A percentile compares a stretch with the other conserved stretches of the same genome.
phyloP scores from a whole-genome alignment of 2,113 vertebrate species.

The Melanocharis versteri region DNA sequence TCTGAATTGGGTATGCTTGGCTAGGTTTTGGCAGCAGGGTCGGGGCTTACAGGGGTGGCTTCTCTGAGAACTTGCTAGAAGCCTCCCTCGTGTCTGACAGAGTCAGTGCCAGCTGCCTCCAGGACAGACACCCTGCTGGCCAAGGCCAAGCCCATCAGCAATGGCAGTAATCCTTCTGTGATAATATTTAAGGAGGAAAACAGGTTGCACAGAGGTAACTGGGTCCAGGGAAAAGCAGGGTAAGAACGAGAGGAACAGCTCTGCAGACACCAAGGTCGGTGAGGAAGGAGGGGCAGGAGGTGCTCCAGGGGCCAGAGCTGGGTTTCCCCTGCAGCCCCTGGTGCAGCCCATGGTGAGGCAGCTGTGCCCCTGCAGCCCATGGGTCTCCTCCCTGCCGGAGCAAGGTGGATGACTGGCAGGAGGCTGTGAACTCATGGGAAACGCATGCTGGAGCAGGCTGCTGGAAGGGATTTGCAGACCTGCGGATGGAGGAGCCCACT shows the following conservation, averaged over 20 bases:
- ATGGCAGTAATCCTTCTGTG: not conserved
- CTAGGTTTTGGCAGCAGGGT: not conserved
- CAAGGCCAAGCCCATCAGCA: not conserved
- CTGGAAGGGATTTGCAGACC: not conserved
- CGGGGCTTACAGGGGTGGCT: not conserved
- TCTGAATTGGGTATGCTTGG: not conserved
- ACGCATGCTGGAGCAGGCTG: accelerated
- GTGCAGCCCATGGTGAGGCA: not conserved
- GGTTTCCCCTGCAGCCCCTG: not conserved
- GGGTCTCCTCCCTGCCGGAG: accelerated
- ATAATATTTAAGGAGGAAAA: not conserved
- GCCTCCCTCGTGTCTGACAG: no score
- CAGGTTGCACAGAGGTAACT: not conserved
- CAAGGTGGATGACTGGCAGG: not conserved
- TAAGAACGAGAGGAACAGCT: not conserved
- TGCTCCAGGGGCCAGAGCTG: not conserved
- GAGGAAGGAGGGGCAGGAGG: not conserved
- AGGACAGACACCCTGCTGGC: accelerated
- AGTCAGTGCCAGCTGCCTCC: not conserved
- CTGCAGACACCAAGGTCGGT: not conserved
- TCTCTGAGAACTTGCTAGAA: not conserved
- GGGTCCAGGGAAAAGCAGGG: accelerated
- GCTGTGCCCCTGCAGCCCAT: not conserved
- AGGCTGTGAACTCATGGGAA: not conserved
- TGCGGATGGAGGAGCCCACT: not conserved